Evolutionary conservation across 2,888 invertebrate species (phyloP).

Genomic region (Epirrhoe tristata): DNA sequence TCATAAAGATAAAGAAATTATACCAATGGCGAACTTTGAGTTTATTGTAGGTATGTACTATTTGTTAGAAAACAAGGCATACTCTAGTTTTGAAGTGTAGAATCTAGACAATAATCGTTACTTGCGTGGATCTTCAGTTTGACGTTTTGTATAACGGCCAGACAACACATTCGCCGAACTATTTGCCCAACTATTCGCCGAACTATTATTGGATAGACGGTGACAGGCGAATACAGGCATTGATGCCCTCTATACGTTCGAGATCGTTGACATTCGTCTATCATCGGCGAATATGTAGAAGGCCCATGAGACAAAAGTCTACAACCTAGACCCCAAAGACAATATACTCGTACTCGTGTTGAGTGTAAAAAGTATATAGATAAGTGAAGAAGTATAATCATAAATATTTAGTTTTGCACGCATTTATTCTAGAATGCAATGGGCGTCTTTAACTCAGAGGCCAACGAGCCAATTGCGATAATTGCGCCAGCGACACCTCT

Average conservation of each 20-base stretch:
- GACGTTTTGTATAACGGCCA: background rate
- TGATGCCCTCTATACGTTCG: too few relatives aligned
- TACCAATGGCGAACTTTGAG: too few relatives aligned
- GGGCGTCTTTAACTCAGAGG: conserved; percentile 79
- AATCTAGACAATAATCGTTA: background rate
- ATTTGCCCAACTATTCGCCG: too few relatives aligned
- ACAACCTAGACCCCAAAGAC: background rate
- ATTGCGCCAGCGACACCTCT: conserved; percentile 82
- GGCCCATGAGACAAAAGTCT: background rate
- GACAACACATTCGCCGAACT: too few relatives aligned
- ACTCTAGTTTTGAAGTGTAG: too few relatives aligned
- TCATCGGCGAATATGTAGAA: too few relatives aligned
- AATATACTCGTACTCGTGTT: background rate
- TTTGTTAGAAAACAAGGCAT: too few relatives aligned
- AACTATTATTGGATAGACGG: too few relatives aligned
- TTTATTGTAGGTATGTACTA: too few relatives aligned
- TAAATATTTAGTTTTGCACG: conserved; percentile 37
- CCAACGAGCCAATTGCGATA: conserved; percentile 83
- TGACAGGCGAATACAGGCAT: too few relatives aligned
- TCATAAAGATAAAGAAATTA: background rate
- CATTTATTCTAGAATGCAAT: conserved; percentile 63
- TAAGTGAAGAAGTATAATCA: conserved; percentile 10
- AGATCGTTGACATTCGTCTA: too few relatives aligned
- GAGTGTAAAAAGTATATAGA: background rate
- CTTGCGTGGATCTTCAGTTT: background rate